Conservation (phyloP, 2,888 invertebrate genomes). For the Sinotaia quadrata region DNA sequence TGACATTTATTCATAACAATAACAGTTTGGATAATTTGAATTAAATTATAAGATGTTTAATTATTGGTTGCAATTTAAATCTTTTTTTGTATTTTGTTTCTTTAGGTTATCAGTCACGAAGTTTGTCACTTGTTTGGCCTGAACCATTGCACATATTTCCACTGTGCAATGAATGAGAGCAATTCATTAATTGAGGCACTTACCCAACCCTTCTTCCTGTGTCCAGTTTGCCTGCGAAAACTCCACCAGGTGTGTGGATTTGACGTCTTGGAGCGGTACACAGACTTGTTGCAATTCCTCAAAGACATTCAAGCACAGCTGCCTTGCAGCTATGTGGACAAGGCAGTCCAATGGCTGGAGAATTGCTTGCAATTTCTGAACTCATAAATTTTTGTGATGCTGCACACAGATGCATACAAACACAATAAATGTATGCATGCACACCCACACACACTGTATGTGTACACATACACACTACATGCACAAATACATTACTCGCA, state of each 20-base stretch:
- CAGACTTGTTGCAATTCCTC: constrained; percentile 46
- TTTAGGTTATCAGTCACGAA: constrained; percentile 67
- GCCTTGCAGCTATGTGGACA: constrained; percentile 43
- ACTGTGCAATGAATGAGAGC: constrained; percentile 69
- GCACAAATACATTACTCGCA: too few relatives aligned
- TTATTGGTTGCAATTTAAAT: not conserved
- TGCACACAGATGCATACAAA: not conserved
- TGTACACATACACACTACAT: too few relatives aligned
- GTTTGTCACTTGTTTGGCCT: constrained; percentile 67
- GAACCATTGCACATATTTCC: constrained; percentile 65
- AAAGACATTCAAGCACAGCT: constrained; percentile 40
- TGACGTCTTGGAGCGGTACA: constrained; percentile 57
- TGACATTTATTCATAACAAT: too few relatives aligned
- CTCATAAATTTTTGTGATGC: not conserved
- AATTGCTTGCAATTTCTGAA: constrained; percentile 44
- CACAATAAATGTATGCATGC: too few relatives aligned
- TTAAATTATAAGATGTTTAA: not conserved
- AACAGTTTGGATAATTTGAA: too few relatives aligned
- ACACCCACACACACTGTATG: too few relatives aligned
- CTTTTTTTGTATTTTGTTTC: not conserved
- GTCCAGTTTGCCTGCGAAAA: constrained; percentile 69
- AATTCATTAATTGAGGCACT: constrained; percentile 60
- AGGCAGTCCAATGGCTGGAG: constrained; percentile 48
- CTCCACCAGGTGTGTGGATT: constrained; percentile 62
- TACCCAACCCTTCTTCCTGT: constrained; percentile 66